phyloP scores from a whole-genome alignment of 2,113 vertebrate species.

The Ptyas mucosa region DNA sequence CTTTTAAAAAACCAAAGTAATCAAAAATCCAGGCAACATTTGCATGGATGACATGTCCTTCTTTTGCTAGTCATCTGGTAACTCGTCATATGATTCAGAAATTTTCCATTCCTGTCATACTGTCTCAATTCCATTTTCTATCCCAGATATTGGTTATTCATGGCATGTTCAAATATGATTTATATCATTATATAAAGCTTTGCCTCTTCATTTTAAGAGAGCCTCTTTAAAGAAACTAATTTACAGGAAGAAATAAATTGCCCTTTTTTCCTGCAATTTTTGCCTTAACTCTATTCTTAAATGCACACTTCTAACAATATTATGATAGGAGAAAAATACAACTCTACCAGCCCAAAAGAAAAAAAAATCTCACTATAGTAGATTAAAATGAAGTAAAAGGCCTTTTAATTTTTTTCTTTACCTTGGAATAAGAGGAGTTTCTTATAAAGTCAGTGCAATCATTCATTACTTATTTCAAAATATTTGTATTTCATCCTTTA shows the following conservation, averaged over 20 bases:
- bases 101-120: neutral
- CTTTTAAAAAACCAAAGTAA: neutral
- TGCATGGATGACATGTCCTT: neutral
- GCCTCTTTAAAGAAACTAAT: neutral
- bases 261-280: slow-evolving; percentile 22
- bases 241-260: slow-evolving; percentile 9
- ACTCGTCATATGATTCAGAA: neutral
- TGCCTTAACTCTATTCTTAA: slow-evolving; percentile 21
- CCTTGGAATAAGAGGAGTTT: neutral
- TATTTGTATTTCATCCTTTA: neutral
- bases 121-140: neutral
- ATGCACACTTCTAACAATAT: neutral
- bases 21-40: neutral
- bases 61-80: neutral
- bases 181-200: slow-evolving; percentile 9
- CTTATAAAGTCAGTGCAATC: neutral
- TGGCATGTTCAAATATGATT: neutral
- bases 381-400: slow-evolving; percentile 8
- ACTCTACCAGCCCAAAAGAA: neutral
- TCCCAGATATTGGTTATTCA: neutral
- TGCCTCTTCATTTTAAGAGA: neutral
- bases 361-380: neutral
- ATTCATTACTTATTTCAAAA: neutral
- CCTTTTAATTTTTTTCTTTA: neutral
- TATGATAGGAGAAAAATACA: slow-evolving; percentile 20